Base-by-base conservation (phyloP, 2,797 vertebrate species). In the Choloepus didactylus region DNA sequence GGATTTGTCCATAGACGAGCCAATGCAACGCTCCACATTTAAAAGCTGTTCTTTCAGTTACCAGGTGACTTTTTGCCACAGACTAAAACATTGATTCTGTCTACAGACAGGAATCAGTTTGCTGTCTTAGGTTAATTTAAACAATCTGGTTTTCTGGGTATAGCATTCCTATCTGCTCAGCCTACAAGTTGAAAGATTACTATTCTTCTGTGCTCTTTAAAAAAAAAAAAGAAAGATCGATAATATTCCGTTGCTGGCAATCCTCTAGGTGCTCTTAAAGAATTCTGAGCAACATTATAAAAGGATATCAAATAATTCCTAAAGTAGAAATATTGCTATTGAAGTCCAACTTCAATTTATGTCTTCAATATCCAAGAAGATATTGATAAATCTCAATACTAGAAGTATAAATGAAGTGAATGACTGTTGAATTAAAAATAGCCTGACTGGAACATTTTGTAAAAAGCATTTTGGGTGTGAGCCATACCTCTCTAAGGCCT, bases 201-300 rank as follows among this genome's bases (percentile, higher is more conserved):
- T 92, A 73, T 91, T 85, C 29, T 88, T 79, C n/a, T 8, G 51
- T 18, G 73, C 23, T 6, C 27, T 72, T 69, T 41, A 62, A 56
- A 25, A 85, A 80, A 75, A 90, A 67, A 66, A 76, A 81, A 91
- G 29, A 76, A 81, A 91, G 29, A n/a, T 76, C 54, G 44, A n/a
- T n/a, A 80, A 86, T 51, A 23, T 14, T 80, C 64, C 59, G 91
- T 88, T 96, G 23, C 60, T 85, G 49, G 51, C 4, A 82, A 66
- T 89, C 18, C 15, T 73, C 56, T 49, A 73, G 11, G 27, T 67
- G 27, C 41, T 82, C 27, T 96, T 88, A 69, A 11, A 87, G 51
- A 90, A 84, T 70, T 89, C 76, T 89, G 31, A 90, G 44, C 75
- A 81, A 96, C 92, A 67, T 41, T 66, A 49, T 75, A n/a, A 95